Percentiles rank a stretch among this genome's conserved stretches.
Conservation (phyloP, 2,888 invertebrate species). For the Crocallis elinguaria region DNA sequence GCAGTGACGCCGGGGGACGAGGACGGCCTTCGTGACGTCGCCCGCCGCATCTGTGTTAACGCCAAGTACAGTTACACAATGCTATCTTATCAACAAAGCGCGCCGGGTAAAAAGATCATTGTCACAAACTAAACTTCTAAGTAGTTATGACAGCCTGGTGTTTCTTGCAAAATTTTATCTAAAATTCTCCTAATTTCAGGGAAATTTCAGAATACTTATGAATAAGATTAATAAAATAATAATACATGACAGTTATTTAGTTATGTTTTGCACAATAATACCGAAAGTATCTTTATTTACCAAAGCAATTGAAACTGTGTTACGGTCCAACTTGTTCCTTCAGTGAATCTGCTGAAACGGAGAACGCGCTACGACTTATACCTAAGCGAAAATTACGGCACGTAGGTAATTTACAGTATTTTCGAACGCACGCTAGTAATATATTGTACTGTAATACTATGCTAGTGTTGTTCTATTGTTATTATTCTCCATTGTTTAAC, state of each 20-base stretch:
- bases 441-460: too few relatives aligned
- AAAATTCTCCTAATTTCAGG: conserved; percentile 49
- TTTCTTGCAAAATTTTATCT: conserved; percentile 54
- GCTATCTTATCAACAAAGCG: conserved; percentile 69
- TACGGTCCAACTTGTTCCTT: neutral
- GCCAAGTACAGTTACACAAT: conserved; percentile 56
- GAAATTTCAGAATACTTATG: conserved; percentile 23
- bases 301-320: neutral
- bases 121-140: conserved; percentile 45
- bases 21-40: conserved; percentile 62
- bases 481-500: too few relatives aligned
- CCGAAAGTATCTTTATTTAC: neutral
- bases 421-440: too few relatives aligned
- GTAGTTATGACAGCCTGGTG: conserved; percentile 61
- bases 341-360: neutral
- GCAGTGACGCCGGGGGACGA: conserved; percentile 42
- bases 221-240: conserved; percentile 7
- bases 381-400: too few relatives aligned
- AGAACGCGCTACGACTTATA: neutral
- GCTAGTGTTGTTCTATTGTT: too few relatives aligned
- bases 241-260: neutral
- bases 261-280: neutral
- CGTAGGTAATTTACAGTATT: too few relatives aligned
- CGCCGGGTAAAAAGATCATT: conserved; percentile 46
- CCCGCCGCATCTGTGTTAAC: conserved; percentile 58